Conservation (phyloP, 2,888 invertebrate species). For the Drosophila glabriapex region DNA sequence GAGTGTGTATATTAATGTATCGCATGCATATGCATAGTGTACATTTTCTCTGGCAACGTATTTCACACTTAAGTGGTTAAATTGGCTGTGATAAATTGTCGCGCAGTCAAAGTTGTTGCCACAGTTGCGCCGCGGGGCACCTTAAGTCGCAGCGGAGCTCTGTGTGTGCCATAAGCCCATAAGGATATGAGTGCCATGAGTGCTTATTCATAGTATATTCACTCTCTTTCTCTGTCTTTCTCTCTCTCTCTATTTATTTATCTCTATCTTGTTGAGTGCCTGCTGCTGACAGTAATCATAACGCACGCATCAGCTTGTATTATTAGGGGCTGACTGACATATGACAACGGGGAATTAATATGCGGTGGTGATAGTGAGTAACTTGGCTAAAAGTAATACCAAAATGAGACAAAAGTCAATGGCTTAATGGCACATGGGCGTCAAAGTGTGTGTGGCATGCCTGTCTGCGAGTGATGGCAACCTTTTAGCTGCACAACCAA, state of each 20-base stretch:
- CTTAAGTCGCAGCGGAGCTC: conserved; percentile 59
- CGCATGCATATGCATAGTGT: conserved; percentile 47
- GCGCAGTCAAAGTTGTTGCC: conserved; percentile 71
- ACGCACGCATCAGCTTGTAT: conserved; percentile 71
- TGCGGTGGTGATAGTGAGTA: conserved; percentile 7
- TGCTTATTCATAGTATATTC: conserved; percentile 68
- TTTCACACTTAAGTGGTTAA: conserved; percentile 81
- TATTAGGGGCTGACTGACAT: conserved; percentile 73
- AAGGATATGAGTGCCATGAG: conserved; percentile 51
- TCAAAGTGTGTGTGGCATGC: conserved; percentile 17
- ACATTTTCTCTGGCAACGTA: conserved; percentile 58
- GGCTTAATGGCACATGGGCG: conserved; percentile 46
- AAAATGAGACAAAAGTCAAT: conserved; percentile 62
- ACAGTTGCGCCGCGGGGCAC: conserved; percentile 62
- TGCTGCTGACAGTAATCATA: conserved; percentile 79
- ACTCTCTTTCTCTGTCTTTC: background rate
- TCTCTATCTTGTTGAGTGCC: conserved; percentile 37
- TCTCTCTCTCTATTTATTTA: background rate
- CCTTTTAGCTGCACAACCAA: conserved; percentile 72
- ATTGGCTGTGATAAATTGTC: conserved; percentile 82
- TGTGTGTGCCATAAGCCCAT: conserved; percentile 49
- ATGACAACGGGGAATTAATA: conserved; percentile 78
- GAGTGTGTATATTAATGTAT: conserved; percentile 16
- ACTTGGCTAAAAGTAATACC: conserved; percentile 19
- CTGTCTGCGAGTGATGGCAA: conserved; percentile 70